Conservation (phyloP, 2,113 vertebrate genomes). For the Cairina moschata region DNA sequence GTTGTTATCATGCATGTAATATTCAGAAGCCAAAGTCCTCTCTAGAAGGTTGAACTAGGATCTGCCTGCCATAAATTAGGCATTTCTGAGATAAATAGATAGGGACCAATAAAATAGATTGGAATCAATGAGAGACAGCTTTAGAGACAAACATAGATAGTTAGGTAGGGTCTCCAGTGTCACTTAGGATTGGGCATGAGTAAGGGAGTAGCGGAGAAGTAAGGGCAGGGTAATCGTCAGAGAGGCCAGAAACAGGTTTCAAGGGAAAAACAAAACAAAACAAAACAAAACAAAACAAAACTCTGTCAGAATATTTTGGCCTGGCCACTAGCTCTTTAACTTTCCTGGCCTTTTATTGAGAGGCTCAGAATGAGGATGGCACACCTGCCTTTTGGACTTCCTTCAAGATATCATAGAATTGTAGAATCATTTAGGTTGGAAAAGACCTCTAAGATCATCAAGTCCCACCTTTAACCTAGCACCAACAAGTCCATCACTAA, state of each 20-base stretch:
- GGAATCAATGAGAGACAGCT: no score
- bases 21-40: background rate
- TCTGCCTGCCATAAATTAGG: background rate
- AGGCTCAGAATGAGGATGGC: background rate
- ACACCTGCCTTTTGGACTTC: background rate
- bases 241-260: no score
- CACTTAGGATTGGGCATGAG: background rate
- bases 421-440: no score
- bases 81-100: background rate
- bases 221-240: accelerated
- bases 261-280: no score
- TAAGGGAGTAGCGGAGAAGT: background rate
- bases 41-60: background rate
- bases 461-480: no score
- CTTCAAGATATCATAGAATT: background rate
- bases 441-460: no score
- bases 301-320: background rate
- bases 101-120: background rate
- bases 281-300: no score
- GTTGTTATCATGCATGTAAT: background rate
- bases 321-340: background rate
- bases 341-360: background rate
- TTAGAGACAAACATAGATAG: background rate
- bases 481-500: no score
- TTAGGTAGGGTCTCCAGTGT: background rate